A percentile compares a stretch with the other conserved stretches of the same genome.
Evolutionary conservation across 1,140 invertebrate species (phyloP).

Genomic region (Trichonephila clavata): DNA sequence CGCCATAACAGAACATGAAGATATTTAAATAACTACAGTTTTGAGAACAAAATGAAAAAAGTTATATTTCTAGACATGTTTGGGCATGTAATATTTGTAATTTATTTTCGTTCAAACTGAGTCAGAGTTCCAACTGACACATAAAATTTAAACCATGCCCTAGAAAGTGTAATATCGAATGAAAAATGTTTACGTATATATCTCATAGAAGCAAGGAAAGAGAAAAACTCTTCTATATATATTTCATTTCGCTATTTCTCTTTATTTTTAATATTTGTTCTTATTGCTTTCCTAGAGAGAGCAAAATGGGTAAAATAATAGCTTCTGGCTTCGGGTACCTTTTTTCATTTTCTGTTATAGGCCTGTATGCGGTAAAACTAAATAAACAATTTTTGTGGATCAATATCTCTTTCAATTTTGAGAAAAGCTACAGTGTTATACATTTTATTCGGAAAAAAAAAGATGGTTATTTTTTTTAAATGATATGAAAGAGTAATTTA

Average conservation of each 20-base stretch:
- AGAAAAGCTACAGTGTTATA: neutral
- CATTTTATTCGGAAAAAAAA: neutral
- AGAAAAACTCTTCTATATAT: neutral
- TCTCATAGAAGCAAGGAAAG: neutral
- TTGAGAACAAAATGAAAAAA: neutral
- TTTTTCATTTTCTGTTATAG: neutral
- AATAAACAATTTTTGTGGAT: neutral
- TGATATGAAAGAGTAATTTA: no score
- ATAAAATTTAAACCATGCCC: neutral
- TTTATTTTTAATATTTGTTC: neutral
- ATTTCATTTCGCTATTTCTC: neutral
- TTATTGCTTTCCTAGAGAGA: neutral
- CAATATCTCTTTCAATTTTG: slow-evolving; percentile 5
- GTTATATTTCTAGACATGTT: neutral
- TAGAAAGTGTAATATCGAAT: neutral
- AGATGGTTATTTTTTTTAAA: no score
- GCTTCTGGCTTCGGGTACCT: neutral
- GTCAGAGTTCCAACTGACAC: neutral
- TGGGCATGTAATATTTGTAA: neutral
- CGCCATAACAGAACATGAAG: no score
- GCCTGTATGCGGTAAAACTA: neutral
- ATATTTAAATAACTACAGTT: no score
- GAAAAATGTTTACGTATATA: slow-evolving; percentile 1
- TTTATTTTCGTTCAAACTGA: neutral
- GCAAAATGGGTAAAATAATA: neutral